Evolutionary conservation across 2,113 vertebrate genomes (phyloP).

Genomic region (Pavo muticus): DNA sequence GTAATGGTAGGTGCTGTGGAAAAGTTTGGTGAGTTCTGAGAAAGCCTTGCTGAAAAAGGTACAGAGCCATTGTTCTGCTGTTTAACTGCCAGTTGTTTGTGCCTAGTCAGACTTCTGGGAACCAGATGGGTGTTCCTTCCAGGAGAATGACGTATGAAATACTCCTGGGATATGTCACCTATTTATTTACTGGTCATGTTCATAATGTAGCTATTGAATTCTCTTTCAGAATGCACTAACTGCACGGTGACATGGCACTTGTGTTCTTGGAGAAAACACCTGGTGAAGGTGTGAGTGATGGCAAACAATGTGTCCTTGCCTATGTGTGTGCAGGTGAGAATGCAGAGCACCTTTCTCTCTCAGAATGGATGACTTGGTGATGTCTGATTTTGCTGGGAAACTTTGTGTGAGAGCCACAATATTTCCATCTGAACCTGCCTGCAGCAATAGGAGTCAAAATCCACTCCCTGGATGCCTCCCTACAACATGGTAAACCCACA

Average conservation of each 20-base stretch:
- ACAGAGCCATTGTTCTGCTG: background rate
- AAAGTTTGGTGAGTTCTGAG: background rate
- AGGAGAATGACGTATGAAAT: background rate
- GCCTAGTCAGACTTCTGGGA: background rate
- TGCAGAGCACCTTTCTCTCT: background rate
- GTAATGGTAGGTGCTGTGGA: background rate
- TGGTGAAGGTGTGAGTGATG: background rate
- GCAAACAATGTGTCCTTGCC: background rate
- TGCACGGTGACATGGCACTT: background rate
- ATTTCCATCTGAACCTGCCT: background rate
- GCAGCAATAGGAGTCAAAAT: background rate
- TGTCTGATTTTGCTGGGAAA: background rate
- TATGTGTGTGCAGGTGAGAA: rapidly evolving
- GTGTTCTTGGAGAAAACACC: background rate
- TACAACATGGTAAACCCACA: background rate
- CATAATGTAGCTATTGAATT: background rate
- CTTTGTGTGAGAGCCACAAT: background rate
- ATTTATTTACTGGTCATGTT: background rate
- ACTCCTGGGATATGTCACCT: background rate
- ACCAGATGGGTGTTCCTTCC: background rate
- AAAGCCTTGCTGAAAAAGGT: background rate
- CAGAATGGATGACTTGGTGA: background rate
- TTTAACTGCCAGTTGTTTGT: background rate
- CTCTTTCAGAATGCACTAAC: background rate
- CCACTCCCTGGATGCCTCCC: background rate